Conservation (phyloP, 2,888 invertebrate species). For the Tenodera sinensis region DNA sequence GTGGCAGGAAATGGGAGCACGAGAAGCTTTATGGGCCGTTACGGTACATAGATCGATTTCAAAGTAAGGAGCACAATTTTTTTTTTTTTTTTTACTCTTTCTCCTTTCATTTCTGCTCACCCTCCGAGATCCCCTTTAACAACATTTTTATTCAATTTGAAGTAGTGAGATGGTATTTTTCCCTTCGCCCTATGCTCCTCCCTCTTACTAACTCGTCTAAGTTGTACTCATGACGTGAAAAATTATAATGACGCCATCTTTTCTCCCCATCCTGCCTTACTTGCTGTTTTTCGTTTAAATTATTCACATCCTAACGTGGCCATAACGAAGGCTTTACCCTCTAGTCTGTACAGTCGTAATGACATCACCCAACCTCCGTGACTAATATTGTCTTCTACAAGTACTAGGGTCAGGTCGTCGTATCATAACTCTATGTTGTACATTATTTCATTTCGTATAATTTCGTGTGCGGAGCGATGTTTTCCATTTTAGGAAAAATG, state of each 20-base stretch:
- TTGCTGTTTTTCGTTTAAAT: background rate
- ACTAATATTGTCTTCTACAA: background rate
- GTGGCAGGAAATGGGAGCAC: background rate
- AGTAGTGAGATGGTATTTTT: background rate
- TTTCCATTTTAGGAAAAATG: background rate
- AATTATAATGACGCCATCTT: slow-evolving; percentile 1
- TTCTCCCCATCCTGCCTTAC: background rate
- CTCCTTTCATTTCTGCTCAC: background rate
- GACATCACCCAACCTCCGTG: background rate
- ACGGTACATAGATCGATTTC: background rate
- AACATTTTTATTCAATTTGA: slow-evolving; percentile 13
- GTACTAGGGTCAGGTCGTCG: background rate
- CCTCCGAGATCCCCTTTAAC: background rate
- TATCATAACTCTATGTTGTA: background rate
- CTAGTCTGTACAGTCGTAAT: background rate
- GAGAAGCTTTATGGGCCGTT: background rate
- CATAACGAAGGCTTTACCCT: background rate
- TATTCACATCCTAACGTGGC: background rate
- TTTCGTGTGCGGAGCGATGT: background rate
- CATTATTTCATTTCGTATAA: background rate
- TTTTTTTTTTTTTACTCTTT: no score
- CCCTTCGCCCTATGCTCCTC: background rate
- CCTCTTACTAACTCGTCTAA: background rate
- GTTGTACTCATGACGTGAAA: slow-evolving; percentile 4
- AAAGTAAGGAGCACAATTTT: background rate